A percentile compares a stretch with the other conserved stretches of the same genome.
Evolutionary conservation across 2,888 invertebrate genomes (phyloP).

Genomic region (Pycnomerus fuliginosus): DNA sequence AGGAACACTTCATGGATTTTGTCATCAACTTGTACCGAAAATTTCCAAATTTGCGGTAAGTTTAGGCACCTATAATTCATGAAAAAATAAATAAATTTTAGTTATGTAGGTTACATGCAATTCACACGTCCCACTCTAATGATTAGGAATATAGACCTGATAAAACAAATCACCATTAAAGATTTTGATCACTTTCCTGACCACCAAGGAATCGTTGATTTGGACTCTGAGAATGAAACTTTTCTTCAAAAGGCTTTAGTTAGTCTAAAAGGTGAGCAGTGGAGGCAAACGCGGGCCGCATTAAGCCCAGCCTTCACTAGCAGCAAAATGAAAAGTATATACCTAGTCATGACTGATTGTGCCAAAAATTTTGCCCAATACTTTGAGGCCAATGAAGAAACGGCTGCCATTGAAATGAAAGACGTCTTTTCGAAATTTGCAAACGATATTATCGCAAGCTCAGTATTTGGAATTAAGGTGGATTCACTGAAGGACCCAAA

Average conservation of each 20-base stretch:
- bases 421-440: constrained; percentile 56
- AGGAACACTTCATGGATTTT: too few species aligned
- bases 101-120: constrained; percentile 9
- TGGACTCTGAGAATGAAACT: constrained; percentile 1
- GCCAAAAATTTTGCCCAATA: constrained; percentile 31
- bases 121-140: constrained; percentile 2
- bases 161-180: constrained; percentile 56
- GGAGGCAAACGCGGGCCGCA: constrained; percentile 49
- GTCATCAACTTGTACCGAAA: too few species aligned
- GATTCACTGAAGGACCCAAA: constrained; percentile 57
- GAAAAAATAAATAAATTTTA: too few species aligned
- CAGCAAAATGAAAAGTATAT: constrained; percentile 44
- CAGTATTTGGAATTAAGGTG: constrained; percentile 59
- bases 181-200: constrained; percentile 58
- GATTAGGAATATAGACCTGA: constrained; percentile 47
- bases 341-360: constrained; percentile 36
- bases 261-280: constrained; percentile 40
- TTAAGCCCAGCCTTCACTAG: constrained; percentile 49
- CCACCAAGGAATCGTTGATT: background rate
- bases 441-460: constrained; percentile 61
- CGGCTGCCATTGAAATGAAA: constrained; percentile 33
- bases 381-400: constrained; percentile 28
- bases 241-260: too few species aligned
- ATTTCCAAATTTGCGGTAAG: too few species aligned
- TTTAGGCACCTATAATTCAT: too few species aligned